These are phyloP conservation scores for Gephyroberyx darwinii DNA, from an alignment of 2,797 vertebrate genomes.

Conservation along the genomic window DNA sequence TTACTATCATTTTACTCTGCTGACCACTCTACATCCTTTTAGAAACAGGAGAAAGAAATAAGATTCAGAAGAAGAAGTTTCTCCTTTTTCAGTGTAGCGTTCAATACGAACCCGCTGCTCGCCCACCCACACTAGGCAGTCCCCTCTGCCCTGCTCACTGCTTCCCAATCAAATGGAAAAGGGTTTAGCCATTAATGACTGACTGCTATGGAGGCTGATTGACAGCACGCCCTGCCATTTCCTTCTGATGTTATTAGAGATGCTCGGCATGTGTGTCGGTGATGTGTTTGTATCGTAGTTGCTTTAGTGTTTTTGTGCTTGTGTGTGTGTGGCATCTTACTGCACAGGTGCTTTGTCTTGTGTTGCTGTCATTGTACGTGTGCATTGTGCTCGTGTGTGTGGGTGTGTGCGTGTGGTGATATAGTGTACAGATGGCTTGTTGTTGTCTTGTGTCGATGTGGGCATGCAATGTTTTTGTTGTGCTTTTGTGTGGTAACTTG, in stretches of 20 bases:
- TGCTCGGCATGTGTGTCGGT: too few species aligned
- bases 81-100: too few species aligned
- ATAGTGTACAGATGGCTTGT: too few species aligned
- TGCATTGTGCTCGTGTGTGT: neutral
- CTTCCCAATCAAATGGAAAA: conserved; percentile 18
- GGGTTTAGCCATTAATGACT: conserved; percentile 22
- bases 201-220: conserved; percentile 10
- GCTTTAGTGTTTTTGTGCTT: neutral
- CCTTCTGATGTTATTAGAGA: conserved; percentile 2
- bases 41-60: too few species aligned
- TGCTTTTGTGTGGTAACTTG: neutral
- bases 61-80: too few species aligned
- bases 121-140: conserved; percentile 17
- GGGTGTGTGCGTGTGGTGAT: neutral
- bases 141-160: conserved; percentile 1
- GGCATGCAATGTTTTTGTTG: neutral
- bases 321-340: neutral
- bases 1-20: neutral
- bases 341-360: neutral
- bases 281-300: too few species aligned
- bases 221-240: neutral
- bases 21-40: too few species aligned
- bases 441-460: too few species aligned
- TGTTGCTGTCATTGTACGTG: neutral
- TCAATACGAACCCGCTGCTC: conserved; percentile 6